Conservation (phyloP, 1,140 invertebrate species). For the Lasioglossum baleicum region DNA sequence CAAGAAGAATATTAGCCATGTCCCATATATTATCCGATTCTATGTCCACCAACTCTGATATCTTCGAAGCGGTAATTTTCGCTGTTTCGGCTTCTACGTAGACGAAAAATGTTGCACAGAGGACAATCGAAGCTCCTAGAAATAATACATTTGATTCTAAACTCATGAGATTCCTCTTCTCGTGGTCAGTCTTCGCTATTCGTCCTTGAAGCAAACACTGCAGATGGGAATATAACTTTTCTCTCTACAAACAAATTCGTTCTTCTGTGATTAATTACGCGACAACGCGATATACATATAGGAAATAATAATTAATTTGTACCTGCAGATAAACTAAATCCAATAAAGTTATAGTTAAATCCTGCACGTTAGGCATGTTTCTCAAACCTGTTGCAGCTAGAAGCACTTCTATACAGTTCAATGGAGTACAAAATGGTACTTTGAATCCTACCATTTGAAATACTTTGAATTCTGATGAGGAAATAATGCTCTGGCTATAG, state of each 20-base stretch:
- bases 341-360: slow-evolving; percentile 55
- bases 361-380: slow-evolving; percentile 49
- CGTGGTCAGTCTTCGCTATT: neutral
- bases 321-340: slow-evolving; percentile 71
- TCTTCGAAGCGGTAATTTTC: slow-evolving; percentile 32
- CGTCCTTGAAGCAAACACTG: neutral
- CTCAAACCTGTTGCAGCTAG: slow-evolving; percentile 60
- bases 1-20: slow-evolving; percentile 47
- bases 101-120: slow-evolving; percentile 46
- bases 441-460: slow-evolving; percentile 65
- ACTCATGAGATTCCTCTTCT: slow-evolving; percentile 18
- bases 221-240: slow-evolving; percentile 40
- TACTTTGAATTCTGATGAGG: slow-evolving; percentile 66
- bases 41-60: slow-evolving; percentile 45
- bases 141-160: slow-evolving; percentile 45
- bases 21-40: slow-evolving; percentile 24
- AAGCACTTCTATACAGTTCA: slow-evolving; percentile 67
- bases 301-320: slow-evolving; percentile 3
- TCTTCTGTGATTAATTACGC: neutral
- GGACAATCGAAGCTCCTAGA: slow-evolving; percentile 42
- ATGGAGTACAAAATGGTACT: slow-evolving; percentile 64
- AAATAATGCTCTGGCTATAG: slow-evolving; percentile 55
- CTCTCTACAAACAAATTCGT: slow-evolving; percentile 35
- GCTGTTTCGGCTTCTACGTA: neutral
- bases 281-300: neutral